Conservation (phyloP, 2,113 vertebrate species). For the Pterocles burchelli region DNA sequence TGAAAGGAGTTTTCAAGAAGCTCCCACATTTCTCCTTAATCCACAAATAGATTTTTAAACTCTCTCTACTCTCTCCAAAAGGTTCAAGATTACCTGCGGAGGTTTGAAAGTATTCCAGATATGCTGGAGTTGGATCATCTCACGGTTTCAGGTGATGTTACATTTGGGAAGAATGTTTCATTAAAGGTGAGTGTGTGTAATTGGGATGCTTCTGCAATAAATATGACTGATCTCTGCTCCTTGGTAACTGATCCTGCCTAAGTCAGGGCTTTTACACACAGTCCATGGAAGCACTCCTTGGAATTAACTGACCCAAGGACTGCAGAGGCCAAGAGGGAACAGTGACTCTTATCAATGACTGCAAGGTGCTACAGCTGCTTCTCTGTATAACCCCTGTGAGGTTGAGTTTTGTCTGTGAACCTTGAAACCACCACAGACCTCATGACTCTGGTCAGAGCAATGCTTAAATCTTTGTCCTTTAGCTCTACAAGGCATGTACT, state of each 20-base stretch:
- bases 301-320: neutral
- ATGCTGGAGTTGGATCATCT: conserved; percentile 99
- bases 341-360: too few relatives aligned
- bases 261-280: neutral
- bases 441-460: neutral
- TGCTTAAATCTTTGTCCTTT: neutral
- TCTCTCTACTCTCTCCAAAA: conserved; percentile 34
- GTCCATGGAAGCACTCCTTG: neutral
- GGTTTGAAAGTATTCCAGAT: conserved; percentile 98
- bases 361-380: neutral
- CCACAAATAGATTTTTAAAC: neutral
- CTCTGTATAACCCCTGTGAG: neutral
- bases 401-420: neutral
- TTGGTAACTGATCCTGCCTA: neutral
- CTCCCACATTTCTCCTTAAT: neutral
- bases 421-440: neutral
- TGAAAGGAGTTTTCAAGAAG: neutral
- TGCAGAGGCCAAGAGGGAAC: neutral
- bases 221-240: neutral
- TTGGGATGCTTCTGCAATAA: neutral
- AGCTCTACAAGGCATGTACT: neutral
- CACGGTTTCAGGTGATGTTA: conserved; percentile 97
- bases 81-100: conserved; percentile 95
- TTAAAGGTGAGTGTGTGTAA: conserved; percentile 84
- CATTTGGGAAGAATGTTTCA: conserved; percentile 95